Evolutionary conservation across 2,113 vertebrate genomes (phyloP), one percentile per base, ranked within the genome.

Genomic region (Cottus gobio): DNA sequence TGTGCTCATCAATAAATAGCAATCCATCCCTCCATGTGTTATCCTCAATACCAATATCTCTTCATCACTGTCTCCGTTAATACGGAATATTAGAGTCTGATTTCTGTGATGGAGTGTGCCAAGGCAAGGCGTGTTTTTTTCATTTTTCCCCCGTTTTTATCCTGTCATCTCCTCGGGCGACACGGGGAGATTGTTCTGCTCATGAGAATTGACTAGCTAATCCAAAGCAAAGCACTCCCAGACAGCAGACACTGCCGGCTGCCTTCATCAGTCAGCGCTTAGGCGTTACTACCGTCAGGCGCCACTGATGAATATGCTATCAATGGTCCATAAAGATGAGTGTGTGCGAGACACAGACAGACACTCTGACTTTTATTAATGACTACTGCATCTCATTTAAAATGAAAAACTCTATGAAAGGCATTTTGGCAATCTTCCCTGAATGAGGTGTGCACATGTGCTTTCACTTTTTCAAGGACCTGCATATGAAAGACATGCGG

Each of bases 141-240:
- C 2, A 9, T 71, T 60, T 52, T 54, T 26, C 5, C 71, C 22
- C 71, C 22, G 2, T 84, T 86, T 82, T 85, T 85, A 83, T 89
- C 84, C 87, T 79, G 81, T 86, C 90, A 77, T 84, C 83, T 87
- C 89, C 90, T 86, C 62, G 3, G 76, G 89, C 80, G 24, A 85
- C n/a, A 15, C 67, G 7, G 78, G 77, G 73, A 90, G 90, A 91
- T 91, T 83, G 92, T 83, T 89, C 71, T 71, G 70, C 79, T 91
- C 82, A 74, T 87, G 90, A 85, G 90, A 89, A 90, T 89, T 86
- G 90, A 92, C 90, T 90, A 52, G 81, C 82, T 93, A 90, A 92
- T 92, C 90, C 86, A 64, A 71, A 87, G 74, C 74, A 73, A 85
- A 82, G 79, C 77, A 79, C 79, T 85, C 69, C 36, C 76, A 85